Percentiles rank a stretch among this genome's conserved stretches.
These are phyloP conservation scores for Coelogynopora nodosa DNA, from an alignment of 2,888 invertebrate genomes.

Conservation along the genomic window DNA sequence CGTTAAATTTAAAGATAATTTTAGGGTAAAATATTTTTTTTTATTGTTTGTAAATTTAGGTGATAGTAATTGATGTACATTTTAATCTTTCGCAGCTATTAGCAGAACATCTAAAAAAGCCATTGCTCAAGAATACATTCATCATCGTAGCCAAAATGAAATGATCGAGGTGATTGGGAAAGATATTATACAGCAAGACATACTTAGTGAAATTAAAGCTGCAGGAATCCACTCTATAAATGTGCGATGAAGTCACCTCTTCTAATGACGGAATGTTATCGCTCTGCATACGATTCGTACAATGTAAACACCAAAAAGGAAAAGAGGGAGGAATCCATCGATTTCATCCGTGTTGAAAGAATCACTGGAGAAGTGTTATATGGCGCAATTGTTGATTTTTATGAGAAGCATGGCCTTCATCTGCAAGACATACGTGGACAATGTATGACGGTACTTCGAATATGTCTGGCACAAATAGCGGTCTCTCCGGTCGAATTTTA, in stretches of 20 bases:
- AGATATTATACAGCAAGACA: not conserved
- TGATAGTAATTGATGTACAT: too few species aligned
- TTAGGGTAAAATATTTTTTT: too few species aligned
- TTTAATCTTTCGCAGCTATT: too few species aligned
- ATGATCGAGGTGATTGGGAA: not conserved
- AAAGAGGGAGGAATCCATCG: not conserved
- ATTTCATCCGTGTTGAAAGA: not conserved
- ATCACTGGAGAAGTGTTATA: constrained; percentile 2
- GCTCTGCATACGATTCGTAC: not conserved
- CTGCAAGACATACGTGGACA: not conserved
- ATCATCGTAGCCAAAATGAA: not conserved
- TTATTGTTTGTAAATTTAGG: too few species aligned
- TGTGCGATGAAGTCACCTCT: not conserved
- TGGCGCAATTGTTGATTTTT: not conserved
- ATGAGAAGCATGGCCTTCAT: not conserved
- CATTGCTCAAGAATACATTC: too few species aligned
- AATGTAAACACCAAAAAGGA: not conserved
- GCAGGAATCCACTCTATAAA: too few species aligned
- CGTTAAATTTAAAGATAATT: too few species aligned
- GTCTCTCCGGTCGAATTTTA: not conserved
- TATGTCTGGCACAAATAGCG: not conserved
- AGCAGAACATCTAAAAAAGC: too few species aligned
- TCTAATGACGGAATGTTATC: not conserved
- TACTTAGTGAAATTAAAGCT: too few species aligned
- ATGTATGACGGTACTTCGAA: not conserved